Evolutionary conservation across 2,888 invertebrate species (phyloP), one percentile per base, ranked within the genome.

Genomic region (Teinopalpus imperialis): DNA sequence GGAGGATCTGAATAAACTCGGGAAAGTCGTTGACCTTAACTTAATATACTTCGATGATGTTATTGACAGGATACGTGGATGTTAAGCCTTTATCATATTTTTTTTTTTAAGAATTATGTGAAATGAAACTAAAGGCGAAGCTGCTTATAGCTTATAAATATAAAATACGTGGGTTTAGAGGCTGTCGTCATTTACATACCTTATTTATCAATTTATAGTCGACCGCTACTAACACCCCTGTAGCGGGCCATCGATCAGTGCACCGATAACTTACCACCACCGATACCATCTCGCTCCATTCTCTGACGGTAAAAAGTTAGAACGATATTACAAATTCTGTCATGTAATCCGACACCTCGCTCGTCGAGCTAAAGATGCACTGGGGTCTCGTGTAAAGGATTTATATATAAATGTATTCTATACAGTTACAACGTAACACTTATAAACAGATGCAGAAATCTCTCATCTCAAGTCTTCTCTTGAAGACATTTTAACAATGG

Each of bases 321-420:
- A 66, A 64, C 70, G 69, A 71, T 66, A 71, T 77, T 82, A 76
- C 74, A 69, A 66, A 71, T 68, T 72, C 63, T 71, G 71, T 76
- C 73, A 65, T 74, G 82, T 81, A 79, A 85, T 66, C 71, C 71
- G 77, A 85, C 78, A 82, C 82, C 63, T 66, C 54, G 40, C 43
- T 49, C 40, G 4, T 53, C 52, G 63, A 43, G 71, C 26, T 43
- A 31, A 48, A 18, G 55, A 48, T 40, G 54, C 58, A 78, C 42
- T 39, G 50, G 27, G 65, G 10, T 12, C 9, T 20, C 8, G 3
- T 3, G 16, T 30, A 3, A 20, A 16, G 16, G 4, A 16, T 3
- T 3, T 16, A 16, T 16, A 16, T 16, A 16, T 16, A 3, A 16
- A 16, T 16, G 16, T 16, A 16, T 12, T 5, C 9, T 13, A 39